A percentile compares a stretch with the other conserved stretches of the same genome.
phyloP scores from a whole-genome alignment of 1,140 invertebrate species.

The Neotoxoptera formosana region DNA sequence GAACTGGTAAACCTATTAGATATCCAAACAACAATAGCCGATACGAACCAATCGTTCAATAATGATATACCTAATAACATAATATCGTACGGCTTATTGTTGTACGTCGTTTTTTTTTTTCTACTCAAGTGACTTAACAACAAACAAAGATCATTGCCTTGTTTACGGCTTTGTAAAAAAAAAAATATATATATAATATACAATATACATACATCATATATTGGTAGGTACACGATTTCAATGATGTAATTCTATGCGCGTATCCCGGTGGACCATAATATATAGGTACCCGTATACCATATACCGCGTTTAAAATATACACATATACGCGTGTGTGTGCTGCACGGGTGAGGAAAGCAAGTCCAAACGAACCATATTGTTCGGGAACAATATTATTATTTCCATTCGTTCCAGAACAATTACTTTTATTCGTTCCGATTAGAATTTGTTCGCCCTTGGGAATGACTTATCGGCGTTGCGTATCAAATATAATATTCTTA shows the following conservation, averaged over 20 bases:
- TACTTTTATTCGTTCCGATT: constrained; percentile 7
- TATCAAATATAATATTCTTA: not conserved
- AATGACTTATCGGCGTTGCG: not conserved
- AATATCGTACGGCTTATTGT: too few relatives aligned
- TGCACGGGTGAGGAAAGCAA: not conserved
- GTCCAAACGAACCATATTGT: constrained; percentile 16
- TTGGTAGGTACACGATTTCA: not conserved
- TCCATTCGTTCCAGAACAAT: constrained; percentile 3
- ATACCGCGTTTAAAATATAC: not conserved
- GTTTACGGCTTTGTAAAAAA: not conserved
- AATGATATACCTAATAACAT: too few relatives aligned
- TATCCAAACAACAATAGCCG: too few relatives aligned
- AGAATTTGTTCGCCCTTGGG: not conserved
- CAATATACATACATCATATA: not conserved
- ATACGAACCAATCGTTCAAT: too few relatives aligned
- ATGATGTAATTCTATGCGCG: not conserved
- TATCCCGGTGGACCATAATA: not conserved
- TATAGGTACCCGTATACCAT: not conserved
- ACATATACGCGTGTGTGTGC: not conserved
- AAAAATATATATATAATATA: not conserved
- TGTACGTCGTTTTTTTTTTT: not conserved
- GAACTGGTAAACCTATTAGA: too few relatives aligned
- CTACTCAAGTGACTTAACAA: not conserved
- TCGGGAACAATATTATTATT: constrained; percentile 3
- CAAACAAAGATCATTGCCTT: not conserved